These are phyloP conservation scores for Panulirus ornatus DNA, from an alignment of 1,140 invertebrate species.

Conservation along the genomic window DNA sequence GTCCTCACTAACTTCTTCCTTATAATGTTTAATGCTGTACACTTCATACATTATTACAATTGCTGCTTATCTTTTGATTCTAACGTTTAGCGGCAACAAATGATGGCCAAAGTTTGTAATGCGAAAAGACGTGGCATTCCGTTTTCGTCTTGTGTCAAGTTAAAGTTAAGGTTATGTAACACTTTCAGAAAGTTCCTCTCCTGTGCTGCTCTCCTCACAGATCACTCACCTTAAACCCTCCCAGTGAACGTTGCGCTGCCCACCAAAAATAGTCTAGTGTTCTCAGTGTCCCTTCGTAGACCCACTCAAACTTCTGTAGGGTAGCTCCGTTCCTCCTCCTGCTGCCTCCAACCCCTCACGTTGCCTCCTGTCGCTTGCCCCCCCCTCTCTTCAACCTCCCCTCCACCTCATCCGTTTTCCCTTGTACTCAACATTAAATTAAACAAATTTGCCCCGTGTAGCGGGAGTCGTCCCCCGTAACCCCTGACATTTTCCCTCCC, in stretches of 20 bases:
- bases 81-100: background rate
- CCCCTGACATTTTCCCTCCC: background rate
- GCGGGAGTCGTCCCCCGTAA: background rate
- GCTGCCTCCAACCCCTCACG: background rate
- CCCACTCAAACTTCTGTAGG: no score
- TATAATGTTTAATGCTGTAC: no score
- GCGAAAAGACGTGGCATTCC: background rate
- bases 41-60: no score
- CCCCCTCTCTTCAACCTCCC: background rate
- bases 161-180: background rate
- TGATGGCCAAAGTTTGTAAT: background rate
- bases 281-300: no score
- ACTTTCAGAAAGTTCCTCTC: no score
- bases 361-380: background rate
- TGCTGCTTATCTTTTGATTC: no score
- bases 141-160: background rate
- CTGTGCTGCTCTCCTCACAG: background rate
- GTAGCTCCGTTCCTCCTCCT: background rate
- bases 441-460: background rate
- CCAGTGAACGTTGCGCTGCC: no score
- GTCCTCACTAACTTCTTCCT: background rate
- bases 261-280: no score
- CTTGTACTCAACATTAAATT: slow-evolving; percentile 15
- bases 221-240: no score
- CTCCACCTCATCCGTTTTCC: background rate